A percentile compares a stretch with the other conserved stretches of the same genome.
Evolutionary conservation across 2,113 vertebrate species (phyloP).

Genomic region (Bagarius yarrelli): DNA sequence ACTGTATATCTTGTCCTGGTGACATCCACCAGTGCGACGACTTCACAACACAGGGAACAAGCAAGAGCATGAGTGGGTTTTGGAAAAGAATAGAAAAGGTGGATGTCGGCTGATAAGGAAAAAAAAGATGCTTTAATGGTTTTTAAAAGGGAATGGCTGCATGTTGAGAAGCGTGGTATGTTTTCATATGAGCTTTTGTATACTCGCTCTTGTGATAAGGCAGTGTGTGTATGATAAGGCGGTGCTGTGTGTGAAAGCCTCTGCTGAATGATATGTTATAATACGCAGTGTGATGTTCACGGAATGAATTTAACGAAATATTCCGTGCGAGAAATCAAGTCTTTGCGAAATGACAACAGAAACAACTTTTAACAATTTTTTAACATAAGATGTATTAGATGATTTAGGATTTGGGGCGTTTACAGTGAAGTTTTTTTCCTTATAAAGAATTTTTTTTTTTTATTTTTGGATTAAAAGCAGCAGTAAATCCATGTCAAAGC

Average conservation of each 20-base stretch:
- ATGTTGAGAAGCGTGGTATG: conserved; percentile 23
- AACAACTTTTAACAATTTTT: neutral
- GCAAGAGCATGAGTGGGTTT: neutral
- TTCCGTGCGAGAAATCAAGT: neutral
- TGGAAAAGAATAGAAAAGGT: conserved; percentile 29
- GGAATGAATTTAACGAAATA: neutral
- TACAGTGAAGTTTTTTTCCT: neutral
- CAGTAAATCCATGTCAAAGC: neutral
- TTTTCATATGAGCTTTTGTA: conserved; percentile 41
- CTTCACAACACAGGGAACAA: conserved; percentile 44
- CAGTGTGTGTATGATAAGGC: conserved; percentile 22
- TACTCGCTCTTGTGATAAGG: conserved; percentile 13
- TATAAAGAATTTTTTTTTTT: neutral
- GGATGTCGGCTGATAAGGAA: conserved; percentile 41
- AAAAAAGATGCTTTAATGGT: conserved; percentile 30
- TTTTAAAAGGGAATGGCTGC: conserved; percentile 25
- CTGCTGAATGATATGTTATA: conserved; percentile 13
- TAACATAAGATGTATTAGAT: neutral
- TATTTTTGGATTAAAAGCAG: neutral
- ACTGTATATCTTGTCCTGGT: conserved; percentile 44
- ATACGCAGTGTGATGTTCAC: conserved; percentile 26
- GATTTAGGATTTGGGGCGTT: neutral
- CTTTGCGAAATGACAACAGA: neutral
- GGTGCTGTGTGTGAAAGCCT: conserved; percentile 25
- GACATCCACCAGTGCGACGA: conserved; percentile 48